These are phyloP conservation scores for human (Homo sapiens) DNA, from an alignment of 2,113 vertebrate species.

Conservation along the genomic window DNA sequence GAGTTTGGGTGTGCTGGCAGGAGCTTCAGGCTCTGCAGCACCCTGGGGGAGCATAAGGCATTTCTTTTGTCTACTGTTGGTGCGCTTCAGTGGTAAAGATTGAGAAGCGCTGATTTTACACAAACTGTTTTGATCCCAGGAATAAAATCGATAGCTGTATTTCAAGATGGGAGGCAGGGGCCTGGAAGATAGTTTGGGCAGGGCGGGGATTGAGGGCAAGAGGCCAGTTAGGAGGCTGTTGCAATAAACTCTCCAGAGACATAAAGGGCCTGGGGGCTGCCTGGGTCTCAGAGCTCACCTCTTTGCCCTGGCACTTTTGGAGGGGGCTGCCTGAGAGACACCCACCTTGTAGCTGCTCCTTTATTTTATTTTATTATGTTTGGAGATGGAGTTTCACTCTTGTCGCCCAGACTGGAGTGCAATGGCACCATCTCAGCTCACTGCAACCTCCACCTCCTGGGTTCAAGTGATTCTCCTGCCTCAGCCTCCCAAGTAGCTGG, in stretches of 20 bases:
- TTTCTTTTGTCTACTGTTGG: slow-evolving; percentile 51
- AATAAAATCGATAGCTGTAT: slow-evolving; percentile 43
- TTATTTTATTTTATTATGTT: not conserved
- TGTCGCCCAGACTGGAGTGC: too few relatives aligned
- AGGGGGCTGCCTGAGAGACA: not conserved
- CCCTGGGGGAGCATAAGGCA: not conserved
- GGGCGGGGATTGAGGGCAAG: not conserved
- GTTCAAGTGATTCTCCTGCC: too few relatives aligned
- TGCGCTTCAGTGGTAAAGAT: not conserved
- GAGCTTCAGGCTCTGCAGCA: not conserved
- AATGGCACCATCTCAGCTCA: too few relatives aligned
- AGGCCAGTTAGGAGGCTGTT: not conserved
- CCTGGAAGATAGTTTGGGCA: not conserved
- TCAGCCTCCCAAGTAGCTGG: too few relatives aligned
- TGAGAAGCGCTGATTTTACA: slow-evolving; percentile 31
- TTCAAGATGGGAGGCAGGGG: not conserved
- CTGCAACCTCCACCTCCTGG: too few relatives aligned
- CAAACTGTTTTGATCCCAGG: slow-evolving; percentile 27
- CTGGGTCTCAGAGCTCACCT: not conserved
- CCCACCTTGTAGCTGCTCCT: not conserved
- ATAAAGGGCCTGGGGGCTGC: not conserved
- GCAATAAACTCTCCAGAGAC: not conserved
- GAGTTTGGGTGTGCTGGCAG: not conserved
- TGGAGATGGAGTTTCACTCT: too few relatives aligned
- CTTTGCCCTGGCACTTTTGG: not conserved